Percentiles rank a stretch among this genome's conserved stretches.
Conservation (phyloP, 2,888 invertebrate species). For the Sphaeridia pumilis region DNA sequence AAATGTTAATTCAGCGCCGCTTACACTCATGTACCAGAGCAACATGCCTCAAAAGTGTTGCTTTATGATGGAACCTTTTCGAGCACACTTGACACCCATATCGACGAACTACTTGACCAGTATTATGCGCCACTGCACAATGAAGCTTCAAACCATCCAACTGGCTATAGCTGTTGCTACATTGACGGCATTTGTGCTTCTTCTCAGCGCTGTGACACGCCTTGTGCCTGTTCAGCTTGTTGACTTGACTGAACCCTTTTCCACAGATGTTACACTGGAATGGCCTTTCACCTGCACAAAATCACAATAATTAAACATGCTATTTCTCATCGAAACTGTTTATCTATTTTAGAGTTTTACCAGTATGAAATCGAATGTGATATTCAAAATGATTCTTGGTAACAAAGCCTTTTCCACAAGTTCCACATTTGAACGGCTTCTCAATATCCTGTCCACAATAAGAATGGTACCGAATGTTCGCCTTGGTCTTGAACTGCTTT, state of each 20-base stretch:
- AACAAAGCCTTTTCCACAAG: neutral
- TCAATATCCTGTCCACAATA: neutral
- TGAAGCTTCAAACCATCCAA: too few relatives aligned
- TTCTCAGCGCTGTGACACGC: neutral
- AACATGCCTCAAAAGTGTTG: neutral
- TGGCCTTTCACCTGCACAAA: neutral
- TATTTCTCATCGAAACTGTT: neutral
- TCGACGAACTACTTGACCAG: too few relatives aligned
- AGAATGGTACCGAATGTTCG: neutral
- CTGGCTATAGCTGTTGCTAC: neutral
- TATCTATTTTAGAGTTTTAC: too few relatives aligned
- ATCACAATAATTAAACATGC: neutral
- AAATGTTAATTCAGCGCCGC: neutral
- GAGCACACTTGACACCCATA: neutral
- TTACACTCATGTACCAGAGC: neutral
- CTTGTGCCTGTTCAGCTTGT: neutral
- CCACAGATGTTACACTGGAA: neutral
- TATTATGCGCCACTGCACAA: too few relatives aligned
- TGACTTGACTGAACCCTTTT: neutral
- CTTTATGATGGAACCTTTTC: neutral
- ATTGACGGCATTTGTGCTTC: neutral
- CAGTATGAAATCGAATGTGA: neutral
- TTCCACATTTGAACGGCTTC: neutral
- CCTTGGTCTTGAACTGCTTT: neutral
- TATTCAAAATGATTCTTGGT: neutral